Evolutionary conservation across 1,140 invertebrate genomes (phyloP), one percentile per base, ranked within the genome.

Genomic region (Drosophila cardini): DNA sequence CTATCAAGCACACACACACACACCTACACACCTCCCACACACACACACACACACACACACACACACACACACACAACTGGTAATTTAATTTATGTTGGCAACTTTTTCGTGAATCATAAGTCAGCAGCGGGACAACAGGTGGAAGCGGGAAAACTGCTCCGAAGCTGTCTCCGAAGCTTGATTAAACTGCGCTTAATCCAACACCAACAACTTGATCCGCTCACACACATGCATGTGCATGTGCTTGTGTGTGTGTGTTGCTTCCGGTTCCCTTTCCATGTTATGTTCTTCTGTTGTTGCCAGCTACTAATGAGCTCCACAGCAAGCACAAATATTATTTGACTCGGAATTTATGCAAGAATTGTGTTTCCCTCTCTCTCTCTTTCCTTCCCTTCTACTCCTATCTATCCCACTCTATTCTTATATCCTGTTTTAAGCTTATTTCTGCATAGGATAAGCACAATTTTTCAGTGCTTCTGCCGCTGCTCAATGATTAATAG

Each of bases 1-100:
- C 40, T 56, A 43, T 26, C 21, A 26, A 26, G 4, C 21, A 26
- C 21, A 4, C 21, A 26, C 21, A 32, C 26, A 18, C 13, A 56
- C 21, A 15, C 43, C 64, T 30, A 30, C 21, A 52, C 43, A 18
- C 38, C 43, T 21, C 34, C 45, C 38, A 68, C 15, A 64, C 55
- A 56, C 42, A 13, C 30, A 16, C 21, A 36, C 21, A 26, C 18
- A 21, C 46, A 57, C 11, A 52, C 45, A 32, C 53, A 48, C 58
- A 80, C 67, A 53, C 53, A 60, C 60, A 21, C 18, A 38, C 30
- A 32, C 32, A 50, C 48, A 87, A 83, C 46, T 79, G 79, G 69
- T 86, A 87, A 86, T 89, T 83, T 89, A 87, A 86, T 89, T 86
- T 86, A 77, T 83, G 76, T 89, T 65, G 84, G 72, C 84, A 86